These are phyloP conservation scores for Etheostoma spectabile DNA, from an alignment of 2,113 vertebrate genomes.

Conservation along the genomic window DNA sequence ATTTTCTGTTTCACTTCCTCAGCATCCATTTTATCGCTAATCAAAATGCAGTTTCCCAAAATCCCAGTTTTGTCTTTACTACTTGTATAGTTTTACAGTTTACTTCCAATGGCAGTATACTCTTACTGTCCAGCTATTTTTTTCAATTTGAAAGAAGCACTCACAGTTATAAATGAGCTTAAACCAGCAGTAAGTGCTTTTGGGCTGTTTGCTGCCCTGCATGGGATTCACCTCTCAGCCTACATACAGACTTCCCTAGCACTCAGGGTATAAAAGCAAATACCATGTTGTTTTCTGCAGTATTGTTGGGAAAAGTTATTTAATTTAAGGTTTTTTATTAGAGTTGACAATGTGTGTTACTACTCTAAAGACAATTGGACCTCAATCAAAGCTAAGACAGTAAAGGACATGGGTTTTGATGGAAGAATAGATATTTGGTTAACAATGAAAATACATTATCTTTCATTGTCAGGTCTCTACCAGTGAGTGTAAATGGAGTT, in stretches of 20 bases:
- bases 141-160: not conserved
- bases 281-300: not conserved
- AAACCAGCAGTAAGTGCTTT: not conserved
- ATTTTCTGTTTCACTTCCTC: too few relatives aligned
- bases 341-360: not conserved
- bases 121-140: not conserved
- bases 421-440: not conserved
- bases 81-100: too few relatives aligned
- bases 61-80: too few relatives aligned
- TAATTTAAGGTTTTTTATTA: not conserved
- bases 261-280: not conserved
- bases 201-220: not conserved
- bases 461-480: not conserved
- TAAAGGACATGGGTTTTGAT: not conserved
- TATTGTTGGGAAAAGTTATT: not conserved
- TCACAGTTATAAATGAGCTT: not conserved
- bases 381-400: not conserved
- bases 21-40: too few relatives aligned
- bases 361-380: not conserved
- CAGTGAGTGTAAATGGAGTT: too few relatives aligned
- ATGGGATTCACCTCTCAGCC: slow-evolving; percentile 15
- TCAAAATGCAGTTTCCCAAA: too few relatives aligned
- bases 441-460: not conserved
- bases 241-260: not conserved
- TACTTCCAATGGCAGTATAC: too few relatives aligned